Conservation (phyloP, 2,113 vertebrate species). For the Tachycineta bicolor region DNA sequence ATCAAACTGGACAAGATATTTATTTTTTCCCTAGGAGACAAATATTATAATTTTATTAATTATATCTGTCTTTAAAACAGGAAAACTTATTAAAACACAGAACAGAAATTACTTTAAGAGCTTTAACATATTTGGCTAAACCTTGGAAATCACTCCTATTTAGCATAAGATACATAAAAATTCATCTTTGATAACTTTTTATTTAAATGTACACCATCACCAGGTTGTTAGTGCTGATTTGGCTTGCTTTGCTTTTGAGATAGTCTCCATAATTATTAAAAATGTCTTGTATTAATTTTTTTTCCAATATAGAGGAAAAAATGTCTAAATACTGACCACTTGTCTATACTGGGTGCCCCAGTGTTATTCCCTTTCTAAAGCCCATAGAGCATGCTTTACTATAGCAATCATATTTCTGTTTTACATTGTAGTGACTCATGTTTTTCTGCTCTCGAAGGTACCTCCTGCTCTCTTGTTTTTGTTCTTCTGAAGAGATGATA, state of each 20-base stretch:
- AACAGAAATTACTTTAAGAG: background rate
- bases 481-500: background rate
- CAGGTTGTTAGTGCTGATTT: background rate
- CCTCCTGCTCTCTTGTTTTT: background rate
- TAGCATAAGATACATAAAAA: background rate
- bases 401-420: background rate
- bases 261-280: background rate
- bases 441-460: background rate
- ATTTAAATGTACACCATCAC: background rate
- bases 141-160: background rate
- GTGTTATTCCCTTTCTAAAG: constrained; percentile 15
- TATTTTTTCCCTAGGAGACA: background rate
- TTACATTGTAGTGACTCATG: background rate
- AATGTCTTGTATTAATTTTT: background rate
- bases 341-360: background rate
- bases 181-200: background rate
- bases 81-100: background rate
- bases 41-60: constrained; percentile 19
- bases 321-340: background rate
- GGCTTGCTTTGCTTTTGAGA: background rate
- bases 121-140: constrained; percentile 40
- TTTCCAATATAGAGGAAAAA: background rate
- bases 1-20: background rate
- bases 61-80: constrained; percentile 21
- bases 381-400: background rate